These are phyloP conservation scores for Hemicrepidius hirtus DNA, from an alignment of 2,888 invertebrate species.

Conservation along the genomic window DNA sequence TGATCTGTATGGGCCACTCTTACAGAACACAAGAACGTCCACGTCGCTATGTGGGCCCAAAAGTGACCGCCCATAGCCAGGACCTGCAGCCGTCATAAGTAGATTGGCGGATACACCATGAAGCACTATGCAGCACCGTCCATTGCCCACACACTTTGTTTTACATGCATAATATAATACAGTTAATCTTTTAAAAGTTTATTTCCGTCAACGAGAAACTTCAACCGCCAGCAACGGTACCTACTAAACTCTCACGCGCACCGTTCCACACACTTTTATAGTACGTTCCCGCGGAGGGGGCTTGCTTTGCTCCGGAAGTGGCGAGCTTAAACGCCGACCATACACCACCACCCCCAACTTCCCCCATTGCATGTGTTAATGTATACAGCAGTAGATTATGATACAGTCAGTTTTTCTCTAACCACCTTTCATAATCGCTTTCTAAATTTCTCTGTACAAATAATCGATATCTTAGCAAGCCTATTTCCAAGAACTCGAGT, in stretches of 20 bases:
- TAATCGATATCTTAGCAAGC: slow-evolving; percentile 61
- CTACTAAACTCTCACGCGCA: slow-evolving; percentile 64
- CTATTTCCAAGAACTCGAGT: slow-evolving; percentile 58
- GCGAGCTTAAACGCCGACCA: slow-evolving; percentile 51
- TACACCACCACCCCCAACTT: slow-evolving; percentile 53
- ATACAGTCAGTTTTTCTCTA: slow-evolving; percentile 20
- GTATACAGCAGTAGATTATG: slow-evolving; percentile 14
- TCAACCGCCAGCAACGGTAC: slow-evolving; percentile 53
- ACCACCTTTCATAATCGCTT: slow-evolving; percentile 38
- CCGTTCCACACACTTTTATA: slow-evolving; percentile 66
- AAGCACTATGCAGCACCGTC: slow-evolving; percentile 57
- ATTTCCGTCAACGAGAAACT: slow-evolving; percentile 55
- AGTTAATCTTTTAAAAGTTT: slow-evolving; percentile 44
- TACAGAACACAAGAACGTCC: slow-evolving; percentile 67
- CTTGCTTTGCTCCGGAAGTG: slow-evolving; percentile 59
- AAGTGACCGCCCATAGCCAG: slow-evolving; percentile 68
- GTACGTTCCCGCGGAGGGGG: slow-evolving; percentile 61
- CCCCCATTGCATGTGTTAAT: slow-evolving; percentile 34
- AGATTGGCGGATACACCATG: slow-evolving; percentile 59
- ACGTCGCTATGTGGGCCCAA: slow-evolving; percentile 65
- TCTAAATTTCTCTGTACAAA: slow-evolving; percentile 60
- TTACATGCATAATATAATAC: slow-evolving; percentile 19
- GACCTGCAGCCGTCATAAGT: slow-evolving; percentile 65
- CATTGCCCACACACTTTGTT: slow-evolving; percentile 32
- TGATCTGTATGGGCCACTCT: slow-evolving; percentile 56